Percentiles rank a stretch among this genome's conserved stretches.
phyloP scores from a whole-genome alignment of 2,797 vertebrate species.

The Pempheris klunzingeri region DNA sequence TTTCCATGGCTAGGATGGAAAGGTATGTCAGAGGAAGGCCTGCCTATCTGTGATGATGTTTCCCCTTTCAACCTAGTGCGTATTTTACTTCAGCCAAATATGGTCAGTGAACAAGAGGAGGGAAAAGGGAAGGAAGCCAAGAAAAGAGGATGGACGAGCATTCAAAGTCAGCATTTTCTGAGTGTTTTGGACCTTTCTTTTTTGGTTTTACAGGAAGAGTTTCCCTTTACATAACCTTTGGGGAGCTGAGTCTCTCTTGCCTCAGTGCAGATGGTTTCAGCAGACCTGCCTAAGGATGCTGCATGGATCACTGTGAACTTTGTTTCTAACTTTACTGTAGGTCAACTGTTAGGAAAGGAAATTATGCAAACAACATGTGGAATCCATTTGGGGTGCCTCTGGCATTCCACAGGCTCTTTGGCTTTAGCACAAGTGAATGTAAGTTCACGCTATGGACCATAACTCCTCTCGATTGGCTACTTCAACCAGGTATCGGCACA shows the following conservation, averaged over 20 bases:
- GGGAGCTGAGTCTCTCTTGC: slow-evolving; percentile 47
- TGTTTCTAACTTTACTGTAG: slow-evolving; percentile 74
- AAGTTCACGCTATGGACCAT: slow-evolving; percentile 53
- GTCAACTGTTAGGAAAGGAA: slow-evolving; percentile 75
- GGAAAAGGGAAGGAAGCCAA: slow-evolving; percentile 56
- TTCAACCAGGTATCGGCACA: slow-evolving; percentile 61
- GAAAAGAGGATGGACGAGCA: slow-evolving; percentile 43
- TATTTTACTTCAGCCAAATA: slow-evolving; percentile 62
- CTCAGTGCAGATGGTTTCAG: slow-evolving; percentile 57
- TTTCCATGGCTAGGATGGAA: slow-evolving; percentile 67
- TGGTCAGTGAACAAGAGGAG: slow-evolving; percentile 48
- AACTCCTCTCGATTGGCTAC: slow-evolving; percentile 64
- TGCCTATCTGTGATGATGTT: slow-evolving; percentile 50
- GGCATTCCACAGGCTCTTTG: slow-evolving; percentile 68
- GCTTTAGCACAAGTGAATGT: slow-evolving; percentile 46
- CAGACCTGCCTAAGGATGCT: slow-evolving; percentile 67
- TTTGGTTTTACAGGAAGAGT: slow-evolving; percentile 38
- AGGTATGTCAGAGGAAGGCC: slow-evolving; percentile 60
- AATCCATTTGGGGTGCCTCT: slow-evolving; percentile 76
- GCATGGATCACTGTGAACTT: slow-evolving; percentile 67
- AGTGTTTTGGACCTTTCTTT: slow-evolving; percentile 43
- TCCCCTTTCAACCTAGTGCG: slow-evolving; percentile 40
- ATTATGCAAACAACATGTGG: slow-evolving; percentile 85
- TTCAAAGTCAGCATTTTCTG: slow-evolving; percentile 50
- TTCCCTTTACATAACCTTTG: slow-evolving; percentile 40